These are phyloP conservation scores for Andricus grossulariae DNA, from an alignment of 1,140 invertebrate species.

Conservation along the genomic window DNA sequence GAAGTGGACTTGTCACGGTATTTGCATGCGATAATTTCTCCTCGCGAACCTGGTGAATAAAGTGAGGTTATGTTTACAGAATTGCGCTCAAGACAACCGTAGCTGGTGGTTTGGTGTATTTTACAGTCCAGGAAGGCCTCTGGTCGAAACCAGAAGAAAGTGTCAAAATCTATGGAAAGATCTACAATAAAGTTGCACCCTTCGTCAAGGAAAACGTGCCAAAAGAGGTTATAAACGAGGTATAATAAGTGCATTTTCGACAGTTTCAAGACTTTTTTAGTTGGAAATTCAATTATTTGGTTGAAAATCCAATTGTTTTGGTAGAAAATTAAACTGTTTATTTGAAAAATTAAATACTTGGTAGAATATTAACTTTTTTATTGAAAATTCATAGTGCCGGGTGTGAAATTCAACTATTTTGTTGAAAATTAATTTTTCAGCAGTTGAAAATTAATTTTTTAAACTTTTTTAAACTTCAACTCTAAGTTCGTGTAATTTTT, in stretches of 20 bases:
- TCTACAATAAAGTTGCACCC: conserved; percentile 60
- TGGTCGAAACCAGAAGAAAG: conserved; percentile 67
- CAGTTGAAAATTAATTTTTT: no score
- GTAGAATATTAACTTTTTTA: no score
- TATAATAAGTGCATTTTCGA: conserved; percentile 38
- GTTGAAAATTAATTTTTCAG: no score
- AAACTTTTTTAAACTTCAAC: no score
- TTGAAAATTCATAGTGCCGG: no score
- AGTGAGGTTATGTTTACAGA: conserved; percentile 55
- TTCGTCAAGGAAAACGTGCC: conserved; percentile 61
- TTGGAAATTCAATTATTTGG: no score
- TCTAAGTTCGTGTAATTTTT: no score
- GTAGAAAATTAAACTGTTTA: no score
- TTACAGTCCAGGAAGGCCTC: conserved; percentile 62
- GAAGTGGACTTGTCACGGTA: background rate
- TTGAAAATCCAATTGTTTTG: no score
- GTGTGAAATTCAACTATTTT: no score
- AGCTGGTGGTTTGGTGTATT: conserved; percentile 63
- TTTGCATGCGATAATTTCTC: conserved; percentile 1
- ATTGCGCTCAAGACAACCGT: conserved; percentile 62
- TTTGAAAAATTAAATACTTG: no score
- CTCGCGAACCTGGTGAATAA: background rate
- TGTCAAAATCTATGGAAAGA: conserved; percentile 61
- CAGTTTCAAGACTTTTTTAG: no score
- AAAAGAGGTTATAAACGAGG: conserved; percentile 56